Percentiles rank a stretch among this genome's conserved stretches.
Conservation (phyloP, 2,797 vertebrate species). For the Tokudaia muenninki region DNA sequence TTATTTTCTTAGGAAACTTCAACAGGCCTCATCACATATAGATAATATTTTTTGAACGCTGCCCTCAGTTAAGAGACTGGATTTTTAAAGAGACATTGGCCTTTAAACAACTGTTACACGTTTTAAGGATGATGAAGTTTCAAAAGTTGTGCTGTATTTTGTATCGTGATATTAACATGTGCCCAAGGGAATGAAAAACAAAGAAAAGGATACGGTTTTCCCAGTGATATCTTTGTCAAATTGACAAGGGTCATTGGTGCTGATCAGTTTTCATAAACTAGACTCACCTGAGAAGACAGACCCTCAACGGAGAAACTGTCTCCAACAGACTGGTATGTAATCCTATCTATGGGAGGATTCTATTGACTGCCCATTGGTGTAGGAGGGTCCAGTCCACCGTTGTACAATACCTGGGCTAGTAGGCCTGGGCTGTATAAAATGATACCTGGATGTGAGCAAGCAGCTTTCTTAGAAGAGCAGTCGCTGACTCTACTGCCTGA, state of each 20-base stretch:
- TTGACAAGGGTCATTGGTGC: no score
- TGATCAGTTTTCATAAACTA: neutral
- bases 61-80: neutral
- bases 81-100: neutral
- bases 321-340: neutral
- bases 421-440: no score
- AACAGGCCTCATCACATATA: slow-evolving; percentile 4
- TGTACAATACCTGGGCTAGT: no score
- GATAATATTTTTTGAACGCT: neutral
- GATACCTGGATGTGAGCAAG: no score
- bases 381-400: no score
- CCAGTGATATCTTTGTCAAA: neutral
- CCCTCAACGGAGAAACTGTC: neutral
- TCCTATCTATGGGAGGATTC: neutral
- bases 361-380: neutral
- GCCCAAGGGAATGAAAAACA: neutral
- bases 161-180: neutral
- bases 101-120: neutral
- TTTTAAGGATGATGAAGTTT: neutral
- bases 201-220: neutral
- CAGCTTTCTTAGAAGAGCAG: neutral
- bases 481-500: neutral
- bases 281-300: neutral
- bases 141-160: neutral
- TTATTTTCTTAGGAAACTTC: slow-evolving; percentile 48